These are phyloP conservation scores for Eospalax fontanierii DNA, from an alignment of 2,797 vertebrate genomes.

Conservation along the genomic window DNA sequence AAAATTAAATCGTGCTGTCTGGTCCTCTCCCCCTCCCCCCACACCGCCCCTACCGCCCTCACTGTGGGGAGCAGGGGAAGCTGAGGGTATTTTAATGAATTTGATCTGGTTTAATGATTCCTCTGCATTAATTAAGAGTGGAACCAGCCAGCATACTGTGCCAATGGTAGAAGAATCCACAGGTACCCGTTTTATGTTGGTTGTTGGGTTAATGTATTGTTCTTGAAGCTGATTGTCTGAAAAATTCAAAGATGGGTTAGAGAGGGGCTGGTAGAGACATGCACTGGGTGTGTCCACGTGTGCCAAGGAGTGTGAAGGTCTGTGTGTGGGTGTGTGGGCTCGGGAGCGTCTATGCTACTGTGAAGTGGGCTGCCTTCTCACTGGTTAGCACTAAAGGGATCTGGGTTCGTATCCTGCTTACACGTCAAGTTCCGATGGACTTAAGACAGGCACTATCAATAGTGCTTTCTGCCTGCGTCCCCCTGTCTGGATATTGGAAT, in stretches of 20 bases:
- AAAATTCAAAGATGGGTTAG: neutral
- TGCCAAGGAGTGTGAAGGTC: neutral
- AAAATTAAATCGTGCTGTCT: slow-evolving; percentile 85
- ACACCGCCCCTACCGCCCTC: neutral
- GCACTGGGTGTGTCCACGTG: fast-evolving
- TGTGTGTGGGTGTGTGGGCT: neutral
- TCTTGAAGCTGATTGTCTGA: neutral
- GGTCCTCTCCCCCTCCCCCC: neutral
- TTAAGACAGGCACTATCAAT: neutral
- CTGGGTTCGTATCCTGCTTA: neutral
- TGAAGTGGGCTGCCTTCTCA: fast-evolving
- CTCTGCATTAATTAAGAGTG: slow-evolving; percentile 80
- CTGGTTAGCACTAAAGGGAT: neutral
- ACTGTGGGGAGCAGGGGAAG: neutral
- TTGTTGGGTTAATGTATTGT: neutral
- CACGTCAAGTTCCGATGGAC: neutral
- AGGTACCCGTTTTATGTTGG: neutral
- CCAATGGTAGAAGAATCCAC: slow-evolving; percentile 26
- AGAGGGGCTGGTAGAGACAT: neutral
- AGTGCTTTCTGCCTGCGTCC: neutral
- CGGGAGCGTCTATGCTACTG: fast-evolving
- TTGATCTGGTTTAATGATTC: slow-evolving; percentile 81
- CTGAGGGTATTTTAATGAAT: slow-evolving; percentile 67
- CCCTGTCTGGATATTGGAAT: neutral
- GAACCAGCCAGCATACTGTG: slow-evolving; percentile 41